Percentiles rank a stretch among this genome's conserved stretches.
phyloP scores from a whole-genome alignment of 2,113 vertebrate genomes.

The Saguinus midas region DNA sequence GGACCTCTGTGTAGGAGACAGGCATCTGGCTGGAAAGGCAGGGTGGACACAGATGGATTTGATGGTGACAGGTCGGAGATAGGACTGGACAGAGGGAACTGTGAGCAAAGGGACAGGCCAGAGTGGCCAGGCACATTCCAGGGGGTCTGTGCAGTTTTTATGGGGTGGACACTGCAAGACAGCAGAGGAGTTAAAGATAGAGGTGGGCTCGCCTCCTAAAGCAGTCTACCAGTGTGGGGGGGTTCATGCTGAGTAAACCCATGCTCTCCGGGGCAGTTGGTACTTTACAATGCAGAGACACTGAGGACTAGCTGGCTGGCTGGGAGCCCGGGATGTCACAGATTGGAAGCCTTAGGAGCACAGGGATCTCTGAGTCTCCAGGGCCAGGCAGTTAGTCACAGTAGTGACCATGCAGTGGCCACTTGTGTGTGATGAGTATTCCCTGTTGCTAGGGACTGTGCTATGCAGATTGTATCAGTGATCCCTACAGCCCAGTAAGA shows the following conservation, averaged over 20 bases:
- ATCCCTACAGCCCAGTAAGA: accelerated
- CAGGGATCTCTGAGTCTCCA: neutral
- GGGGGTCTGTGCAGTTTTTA: too few species aligned
- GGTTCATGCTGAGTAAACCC: neutral
- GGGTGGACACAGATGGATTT: neutral
- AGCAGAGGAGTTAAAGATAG: neutral
- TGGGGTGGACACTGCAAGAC: accelerated
- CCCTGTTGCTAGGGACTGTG: neutral
- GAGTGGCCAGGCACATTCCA: neutral
- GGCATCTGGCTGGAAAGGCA: neutral
- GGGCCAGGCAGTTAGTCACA: neutral
- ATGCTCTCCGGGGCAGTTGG: accelerated
- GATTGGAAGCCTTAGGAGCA: neutral
- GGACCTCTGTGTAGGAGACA: neutral
- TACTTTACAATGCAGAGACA: neutral
- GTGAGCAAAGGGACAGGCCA: neutral
- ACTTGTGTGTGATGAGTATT: accelerated
- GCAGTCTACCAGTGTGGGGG: accelerated
- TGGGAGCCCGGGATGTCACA: neutral
- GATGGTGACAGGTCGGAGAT: neutral
- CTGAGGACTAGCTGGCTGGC: accelerated
- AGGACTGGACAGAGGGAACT: neutral
- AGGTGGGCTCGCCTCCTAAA: neutral
- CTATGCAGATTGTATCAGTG: accelerated
- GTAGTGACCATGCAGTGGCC: neutral